Evolutionary conservation across 2,888 invertebrate genomes (phyloP).

Genomic region (Phalera bucephala): DNA sequence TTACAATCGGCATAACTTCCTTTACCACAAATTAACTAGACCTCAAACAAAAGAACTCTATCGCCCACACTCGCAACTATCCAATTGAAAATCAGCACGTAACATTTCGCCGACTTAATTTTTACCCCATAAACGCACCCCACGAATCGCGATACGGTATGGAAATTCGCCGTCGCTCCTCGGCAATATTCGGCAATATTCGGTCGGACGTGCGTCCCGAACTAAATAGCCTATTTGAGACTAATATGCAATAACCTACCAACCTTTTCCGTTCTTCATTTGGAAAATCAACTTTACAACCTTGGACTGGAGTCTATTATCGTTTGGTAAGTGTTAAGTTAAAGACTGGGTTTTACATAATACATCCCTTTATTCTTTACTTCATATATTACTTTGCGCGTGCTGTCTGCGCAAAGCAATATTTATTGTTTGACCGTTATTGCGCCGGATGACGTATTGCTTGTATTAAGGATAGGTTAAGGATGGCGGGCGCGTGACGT

Average conservation of each 20-base stretch:
- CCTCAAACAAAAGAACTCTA: no score
- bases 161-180: conserved; percentile 74
- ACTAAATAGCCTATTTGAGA: conserved; percentile 80
- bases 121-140: conserved; percentile 82
- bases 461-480: conserved; percentile 65
- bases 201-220: conserved; percentile 76
- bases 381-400: conserved; percentile 84
- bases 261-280: no score
- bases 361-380: conserved; percentile 63
- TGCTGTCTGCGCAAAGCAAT: conserved; percentile 82
- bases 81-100: conserved; percentile 70
- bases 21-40: no score
- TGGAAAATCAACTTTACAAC: no score
- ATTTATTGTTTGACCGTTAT: conserved; percentile 83
- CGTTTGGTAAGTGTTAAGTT: no score
- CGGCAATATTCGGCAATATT: conserved; percentile 81
- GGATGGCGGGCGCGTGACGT: conserved; percentile 59
- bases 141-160: conserved; percentile 79
- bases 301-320: no score
- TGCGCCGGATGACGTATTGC: conserved; percentile 81
- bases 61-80: conserved; percentile 16
- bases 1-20: no score
- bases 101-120: conserved; percentile 72
- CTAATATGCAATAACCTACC: no score
- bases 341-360: no score